Conservation (phyloP, 2,888 invertebrate genomes). For the Erpobdella octoculata region DNA sequence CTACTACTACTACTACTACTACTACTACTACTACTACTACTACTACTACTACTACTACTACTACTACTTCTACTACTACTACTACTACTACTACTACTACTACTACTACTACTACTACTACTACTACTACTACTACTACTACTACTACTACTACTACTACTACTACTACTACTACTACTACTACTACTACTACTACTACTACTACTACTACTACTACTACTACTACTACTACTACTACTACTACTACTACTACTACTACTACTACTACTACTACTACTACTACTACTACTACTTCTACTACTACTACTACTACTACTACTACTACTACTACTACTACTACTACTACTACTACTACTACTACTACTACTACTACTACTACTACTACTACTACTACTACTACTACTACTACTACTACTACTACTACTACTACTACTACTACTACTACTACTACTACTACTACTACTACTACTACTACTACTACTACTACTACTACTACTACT, state of each 20-base stretch:
- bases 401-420: constrained; percentile 1
- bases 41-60: constrained; percentile 1
- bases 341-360: constrained; percentile 1
- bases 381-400: constrained; percentile 1
- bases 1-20: constrained; percentile 1
- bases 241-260: constrained; percentile 1
- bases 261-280: constrained; percentile 1
- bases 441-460: constrained; percentile 1
- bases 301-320: constrained; percentile 1
- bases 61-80: neutral
- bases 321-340: constrained; percentile 1
- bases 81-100: constrained; percentile 1
- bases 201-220: constrained; percentile 1
- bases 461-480: constrained; percentile 1
- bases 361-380: constrained; percentile 1
- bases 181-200: constrained; percentile 1
- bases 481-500: constrained; percentile 1
- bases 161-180: constrained; percentile 1
- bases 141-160: constrained; percentile 1
- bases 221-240: constrained; percentile 1
- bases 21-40: constrained; percentile 1
- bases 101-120: constrained; percentile 1
- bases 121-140: neutral
- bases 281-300: neutral
- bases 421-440: neutral